Percentiles rank a stretch among this genome's conserved stretches.
These are phyloP conservation scores for Scolopax rusticola DNA, from an alignment of 2,797 vertebrate genomes.

Conservation along the genomic window DNA sequence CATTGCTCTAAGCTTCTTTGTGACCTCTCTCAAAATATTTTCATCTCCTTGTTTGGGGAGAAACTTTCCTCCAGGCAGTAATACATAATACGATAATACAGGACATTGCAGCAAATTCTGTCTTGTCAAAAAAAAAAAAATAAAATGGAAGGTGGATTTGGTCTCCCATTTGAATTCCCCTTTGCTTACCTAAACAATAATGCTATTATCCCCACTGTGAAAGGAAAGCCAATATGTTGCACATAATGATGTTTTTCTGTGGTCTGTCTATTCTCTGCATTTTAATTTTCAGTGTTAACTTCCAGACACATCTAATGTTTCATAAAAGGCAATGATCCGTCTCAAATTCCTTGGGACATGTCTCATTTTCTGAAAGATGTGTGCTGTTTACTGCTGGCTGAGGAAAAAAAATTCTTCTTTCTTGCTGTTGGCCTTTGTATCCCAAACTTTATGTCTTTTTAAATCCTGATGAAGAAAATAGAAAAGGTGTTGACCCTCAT, in stretches of 20 bases:
- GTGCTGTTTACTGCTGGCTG: slow-evolving; percentile 57
- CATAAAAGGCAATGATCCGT: slow-evolving; percentile 73
- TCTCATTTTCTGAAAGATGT: slow-evolving; percentile 60
- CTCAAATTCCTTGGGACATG: slow-evolving; percentile 64
- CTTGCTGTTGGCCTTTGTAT: slow-evolving; percentile 17
- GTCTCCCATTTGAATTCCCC: slow-evolving; percentile 36
- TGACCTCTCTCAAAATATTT: slow-evolving; percentile 46
- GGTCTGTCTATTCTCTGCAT: slow-evolving; percentile 52
- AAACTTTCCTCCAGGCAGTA: slow-evolving; percentile 45
- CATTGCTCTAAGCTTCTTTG: slow-evolving; percentile 46
- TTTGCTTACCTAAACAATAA: slow-evolving; percentile 46
- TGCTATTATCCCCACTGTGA: slow-evolving; percentile 8
- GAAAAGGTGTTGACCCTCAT: slow-evolving; percentile 3
- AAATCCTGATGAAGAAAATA: slow-evolving; percentile 20
- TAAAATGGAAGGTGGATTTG: neutral
- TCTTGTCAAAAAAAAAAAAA: neutral
- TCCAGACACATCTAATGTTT: slow-evolving; percentile 66
- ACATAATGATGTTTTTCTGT: slow-evolving; percentile 52
- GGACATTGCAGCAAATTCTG: slow-evolving; percentile 27
- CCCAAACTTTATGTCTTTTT: neutral
- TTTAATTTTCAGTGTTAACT: slow-evolving; percentile 64
- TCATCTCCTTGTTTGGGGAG: slow-evolving; percentile 20
- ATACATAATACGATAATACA: slow-evolving; percentile 27
- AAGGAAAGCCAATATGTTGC: neutral
- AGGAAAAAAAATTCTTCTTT: neutral